phyloP scores from a whole-genome alignment of 2,797 vertebrate species.

The Gephyroberyx darwinii region DNA sequence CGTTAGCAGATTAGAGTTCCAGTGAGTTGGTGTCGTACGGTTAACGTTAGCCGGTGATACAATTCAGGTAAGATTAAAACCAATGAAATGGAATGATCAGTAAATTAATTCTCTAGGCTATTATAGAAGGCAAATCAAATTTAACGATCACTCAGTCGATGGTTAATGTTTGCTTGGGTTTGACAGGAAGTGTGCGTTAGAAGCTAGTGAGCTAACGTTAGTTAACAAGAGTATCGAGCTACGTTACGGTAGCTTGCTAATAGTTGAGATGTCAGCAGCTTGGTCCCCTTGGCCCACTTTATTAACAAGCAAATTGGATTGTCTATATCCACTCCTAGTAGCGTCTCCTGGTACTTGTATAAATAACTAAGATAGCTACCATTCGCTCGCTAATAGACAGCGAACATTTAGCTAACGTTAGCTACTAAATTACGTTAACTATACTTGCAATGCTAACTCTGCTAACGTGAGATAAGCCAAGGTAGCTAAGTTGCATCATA shows the following conservation, averaged over 20 bases:
- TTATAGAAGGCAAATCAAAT: accelerated
- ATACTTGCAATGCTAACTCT: no score
- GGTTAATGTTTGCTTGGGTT: neutral
- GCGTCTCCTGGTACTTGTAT: neutral
- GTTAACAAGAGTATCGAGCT: neutral
- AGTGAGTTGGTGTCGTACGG: neutral
- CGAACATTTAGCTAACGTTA: neutral
- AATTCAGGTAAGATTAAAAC: conserved; percentile 44
- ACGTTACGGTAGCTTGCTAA: neutral
- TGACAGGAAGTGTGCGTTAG: neutral
- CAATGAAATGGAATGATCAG: accelerated
- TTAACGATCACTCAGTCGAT: accelerated
- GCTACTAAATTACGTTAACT: no score
- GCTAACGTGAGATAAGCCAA: no score
- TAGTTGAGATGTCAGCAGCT: no score
- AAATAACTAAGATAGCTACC: neutral
- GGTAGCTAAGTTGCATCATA: no score
- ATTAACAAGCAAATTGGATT: conserved; percentile 32
- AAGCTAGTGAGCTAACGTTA: conserved; percentile 22
- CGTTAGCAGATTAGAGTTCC: conserved; percentile 36
- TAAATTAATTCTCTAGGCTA: neutral
- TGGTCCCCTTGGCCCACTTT: neutral
- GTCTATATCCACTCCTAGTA: neutral
- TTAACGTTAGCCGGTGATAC: neutral
- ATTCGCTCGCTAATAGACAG: neutral